phyloP scores from a whole-genome alignment of 64 coral and sea anemone species.

The Porites australiensis region DNA sequence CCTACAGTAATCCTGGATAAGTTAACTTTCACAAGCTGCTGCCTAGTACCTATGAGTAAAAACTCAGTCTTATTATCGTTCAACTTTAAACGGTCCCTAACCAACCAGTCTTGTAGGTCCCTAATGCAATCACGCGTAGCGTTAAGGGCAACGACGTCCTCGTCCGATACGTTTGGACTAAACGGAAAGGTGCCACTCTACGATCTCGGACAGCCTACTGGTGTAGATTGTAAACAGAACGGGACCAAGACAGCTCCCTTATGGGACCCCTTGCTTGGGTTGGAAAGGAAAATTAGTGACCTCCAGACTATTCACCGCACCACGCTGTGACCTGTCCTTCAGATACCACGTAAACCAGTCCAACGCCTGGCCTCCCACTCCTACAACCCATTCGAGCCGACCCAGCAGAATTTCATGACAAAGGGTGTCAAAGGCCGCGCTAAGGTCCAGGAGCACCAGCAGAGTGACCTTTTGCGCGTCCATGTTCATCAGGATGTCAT shows the following conservation, averaged over 20 bases:
- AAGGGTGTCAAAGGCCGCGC: neutral
- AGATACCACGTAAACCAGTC: conserved; percentile 14
- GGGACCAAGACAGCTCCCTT: conserved; percentile 28
- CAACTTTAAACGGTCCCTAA: no score
- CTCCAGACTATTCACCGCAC: neutral
- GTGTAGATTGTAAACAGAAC: conserved; percentile 13
- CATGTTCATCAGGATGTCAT: conserved; percentile 26
- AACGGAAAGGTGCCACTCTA: conserved; percentile 7
- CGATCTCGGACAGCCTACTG: neutral
- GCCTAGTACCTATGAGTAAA: no score
- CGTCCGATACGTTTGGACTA: neutral
- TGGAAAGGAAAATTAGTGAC: conserved; percentile 18
- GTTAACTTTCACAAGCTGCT: no score
- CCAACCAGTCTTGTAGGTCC: no score
- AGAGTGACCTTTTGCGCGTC: neutral
- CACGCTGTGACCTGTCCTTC: neutral
- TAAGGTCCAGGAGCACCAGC: neutral
- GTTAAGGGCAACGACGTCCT: neutral
- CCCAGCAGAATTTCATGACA: neutral
- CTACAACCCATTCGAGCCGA: neutral
- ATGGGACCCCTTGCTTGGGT: conserved; percentile 12
- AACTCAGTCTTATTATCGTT: no score
- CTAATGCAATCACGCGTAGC: neutral
- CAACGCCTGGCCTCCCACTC: neutral
- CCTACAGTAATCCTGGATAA: no score